Percentiles rank a stretch among this genome's conserved stretches.
phyloP scores from a whole-genome alignment of 2,113 vertebrate genomes.

The Sinosuthora webbiana region DNA sequence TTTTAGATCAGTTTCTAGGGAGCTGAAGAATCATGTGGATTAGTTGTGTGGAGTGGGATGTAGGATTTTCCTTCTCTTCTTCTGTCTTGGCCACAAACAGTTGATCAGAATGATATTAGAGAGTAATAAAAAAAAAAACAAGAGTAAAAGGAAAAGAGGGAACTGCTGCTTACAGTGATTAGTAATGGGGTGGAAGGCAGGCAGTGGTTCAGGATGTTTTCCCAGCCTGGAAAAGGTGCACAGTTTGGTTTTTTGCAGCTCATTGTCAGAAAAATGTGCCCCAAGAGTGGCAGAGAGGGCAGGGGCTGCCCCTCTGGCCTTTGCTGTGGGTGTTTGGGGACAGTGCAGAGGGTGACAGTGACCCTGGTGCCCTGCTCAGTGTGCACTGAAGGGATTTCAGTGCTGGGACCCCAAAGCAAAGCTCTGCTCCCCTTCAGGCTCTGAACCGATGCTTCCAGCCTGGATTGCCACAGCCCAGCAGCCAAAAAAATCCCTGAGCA shows the following conservation, averaged over 20 bases:
- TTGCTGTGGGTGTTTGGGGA: not conserved
- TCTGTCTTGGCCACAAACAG: not conserved
- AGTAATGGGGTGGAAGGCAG: not conserved
- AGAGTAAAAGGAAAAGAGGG: not conserved
- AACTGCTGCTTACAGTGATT: conserved; percentile 14
- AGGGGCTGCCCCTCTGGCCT: not conserved
- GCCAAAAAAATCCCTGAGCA: not conserved
- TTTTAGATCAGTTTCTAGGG: not conserved
- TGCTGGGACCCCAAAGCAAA: not conserved
- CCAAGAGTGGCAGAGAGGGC: not conserved
- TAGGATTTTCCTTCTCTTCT: not conserved
- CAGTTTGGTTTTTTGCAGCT: not conserved
- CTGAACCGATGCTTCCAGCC: not conserved
- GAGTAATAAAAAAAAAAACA: not conserved
- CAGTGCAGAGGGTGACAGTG: not conserved
- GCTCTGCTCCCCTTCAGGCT: not conserved
- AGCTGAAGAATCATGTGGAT: not conserved
- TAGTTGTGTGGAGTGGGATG: not conserved
- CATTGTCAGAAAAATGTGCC: not conserved
- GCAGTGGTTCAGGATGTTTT: not conserved
- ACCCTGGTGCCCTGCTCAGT: not conserved
- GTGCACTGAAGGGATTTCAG: not conserved
- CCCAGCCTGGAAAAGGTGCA: not conserved
- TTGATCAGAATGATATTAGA: not conserved
- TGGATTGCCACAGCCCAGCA: not conserved